These are phyloP conservation scores for Catharus bicknelli DNA, from an alignment of 2,113 vertebrate species.

Conservation along the genomic window DNA sequence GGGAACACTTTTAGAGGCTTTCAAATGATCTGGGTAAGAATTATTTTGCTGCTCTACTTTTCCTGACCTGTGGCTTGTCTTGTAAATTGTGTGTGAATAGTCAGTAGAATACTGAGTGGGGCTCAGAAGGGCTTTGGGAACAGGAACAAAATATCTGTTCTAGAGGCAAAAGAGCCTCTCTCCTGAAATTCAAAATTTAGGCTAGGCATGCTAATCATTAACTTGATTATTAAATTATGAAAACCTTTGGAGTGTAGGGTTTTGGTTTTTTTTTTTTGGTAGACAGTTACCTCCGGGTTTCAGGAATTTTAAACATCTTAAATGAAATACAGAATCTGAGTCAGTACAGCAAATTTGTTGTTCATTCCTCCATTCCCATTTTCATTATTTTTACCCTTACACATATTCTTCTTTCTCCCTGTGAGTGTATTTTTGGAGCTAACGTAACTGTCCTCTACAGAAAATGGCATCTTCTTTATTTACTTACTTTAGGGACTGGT, in stretches of 20 bases:
- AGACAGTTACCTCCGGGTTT: neutral
- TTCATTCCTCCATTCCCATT: neutral
- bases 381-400: neutral
- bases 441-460: neutral
- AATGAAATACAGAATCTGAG: neutral
- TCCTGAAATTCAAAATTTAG: neutral
- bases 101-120: neutral
- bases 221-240: neutral
- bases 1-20: slow-evolving; percentile 14
- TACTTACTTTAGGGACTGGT: neutral
- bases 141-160: neutral
- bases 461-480: neutral
- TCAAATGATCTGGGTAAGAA: slow-evolving; percentile 21
- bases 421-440: neutral
- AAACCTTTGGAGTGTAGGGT: neutral
- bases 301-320: neutral
- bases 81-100: neutral
- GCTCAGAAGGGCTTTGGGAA: neutral
- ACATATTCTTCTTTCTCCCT: neutral
- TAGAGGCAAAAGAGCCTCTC: neutral
- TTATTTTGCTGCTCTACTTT: slow-evolving; percentile 23
- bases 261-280: neutral
- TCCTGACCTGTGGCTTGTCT: neutral
- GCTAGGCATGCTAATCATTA: neutral
- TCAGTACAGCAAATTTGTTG: neutral